Conservation (phyloP, 92 coral and sea anemone genomes). For the Porites cylindrica region DNA sequence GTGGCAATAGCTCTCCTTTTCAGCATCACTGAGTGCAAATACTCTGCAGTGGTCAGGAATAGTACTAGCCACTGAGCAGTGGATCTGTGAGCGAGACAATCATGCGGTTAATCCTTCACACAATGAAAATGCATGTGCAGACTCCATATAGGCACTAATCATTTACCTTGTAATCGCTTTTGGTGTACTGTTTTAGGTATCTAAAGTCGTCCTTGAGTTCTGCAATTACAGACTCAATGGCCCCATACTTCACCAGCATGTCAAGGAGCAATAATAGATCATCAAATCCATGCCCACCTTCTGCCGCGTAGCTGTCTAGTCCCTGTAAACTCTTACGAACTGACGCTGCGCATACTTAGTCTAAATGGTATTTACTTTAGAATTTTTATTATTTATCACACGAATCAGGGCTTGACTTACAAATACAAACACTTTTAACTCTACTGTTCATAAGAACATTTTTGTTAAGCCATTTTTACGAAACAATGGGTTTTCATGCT, state of each 20-base stretch:
- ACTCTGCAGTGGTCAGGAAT: constrained; percentile 63
- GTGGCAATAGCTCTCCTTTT: constrained; percentile 23
- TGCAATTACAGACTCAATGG: background rate
- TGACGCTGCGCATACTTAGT: background rate
- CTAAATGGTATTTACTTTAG: too few species aligned
- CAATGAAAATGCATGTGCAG: background rate
- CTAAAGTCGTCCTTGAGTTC: background rate
- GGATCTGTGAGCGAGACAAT: constrained; percentile 45
- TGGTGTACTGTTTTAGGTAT: constrained; percentile 10
- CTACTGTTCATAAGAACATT: too few species aligned
- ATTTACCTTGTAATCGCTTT: constrained; percentile 26
- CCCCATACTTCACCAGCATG: constrained; percentile 3
- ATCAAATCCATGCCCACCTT: background rate
- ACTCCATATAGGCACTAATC: constrained; percentile 22
- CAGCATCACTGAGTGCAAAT: constrained; percentile 52
- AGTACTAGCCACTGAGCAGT: constrained; percentile 31
- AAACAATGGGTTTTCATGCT: too few species aligned
- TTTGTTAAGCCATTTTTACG: too few species aligned
- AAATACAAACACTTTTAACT: too few species aligned
- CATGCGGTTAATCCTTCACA: constrained; percentile 25
- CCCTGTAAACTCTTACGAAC: constrained; percentile 4
- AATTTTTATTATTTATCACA: too few species aligned
- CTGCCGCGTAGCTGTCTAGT: background rate
- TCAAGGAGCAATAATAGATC: constrained; percentile 7
- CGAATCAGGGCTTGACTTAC: too few species aligned